phyloP scores from a whole-genome alignment of 2,797 vertebrate genomes.

The Aldrovandia affinis region DNA sequence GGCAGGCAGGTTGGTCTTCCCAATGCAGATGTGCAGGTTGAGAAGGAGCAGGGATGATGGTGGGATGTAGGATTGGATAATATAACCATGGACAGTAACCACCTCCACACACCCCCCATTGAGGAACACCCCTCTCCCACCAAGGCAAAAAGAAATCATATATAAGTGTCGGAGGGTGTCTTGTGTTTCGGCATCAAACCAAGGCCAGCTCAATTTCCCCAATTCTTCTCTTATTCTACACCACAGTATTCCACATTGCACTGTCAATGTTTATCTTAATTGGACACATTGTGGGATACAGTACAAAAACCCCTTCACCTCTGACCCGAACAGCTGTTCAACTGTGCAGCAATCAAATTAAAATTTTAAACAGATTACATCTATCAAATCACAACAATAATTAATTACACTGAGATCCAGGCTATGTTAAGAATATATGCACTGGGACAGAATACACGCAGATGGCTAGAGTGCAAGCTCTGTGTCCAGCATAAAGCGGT shows the following conservation, averaged over 20 bases:
- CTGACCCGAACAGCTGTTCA: background rate
- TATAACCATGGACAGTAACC: slow-evolving; percentile 32
- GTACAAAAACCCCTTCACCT: background rate
- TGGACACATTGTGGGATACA: slow-evolving; percentile 16
- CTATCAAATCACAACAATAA: background rate
- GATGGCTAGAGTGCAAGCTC: background rate
- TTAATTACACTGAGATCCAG: background rate
- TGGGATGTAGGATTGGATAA: slow-evolving; percentile 44
- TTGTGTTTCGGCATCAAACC: too few relatives aligned
- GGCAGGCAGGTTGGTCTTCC: slow-evolving; percentile 56
- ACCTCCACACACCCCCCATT: slow-evolving; percentile 32
- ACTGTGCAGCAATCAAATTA: background rate
- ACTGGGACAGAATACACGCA: background rate
- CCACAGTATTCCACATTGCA: slow-evolving; percentile 22
- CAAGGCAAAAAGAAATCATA: slow-evolving; percentile 33
- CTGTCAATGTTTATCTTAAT: slow-evolving; percentile 22
- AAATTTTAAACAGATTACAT: background rate
- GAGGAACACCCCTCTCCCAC: slow-evolving; percentile 14
- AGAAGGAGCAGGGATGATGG: slow-evolving; percentile 47
- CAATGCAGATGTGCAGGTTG: slow-evolving; percentile 41
- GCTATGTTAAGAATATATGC: background rate
- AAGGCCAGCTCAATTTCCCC: slow-evolving; percentile 11
- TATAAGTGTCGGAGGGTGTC: background rate
- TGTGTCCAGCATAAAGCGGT: background rate
- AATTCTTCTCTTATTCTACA: background rate